A percentile compares a stretch with the other conserved stretches of the same genome.
Conservation (phyloP, 2,113 vertebrate species). For the Sitta europaea region DNA sequence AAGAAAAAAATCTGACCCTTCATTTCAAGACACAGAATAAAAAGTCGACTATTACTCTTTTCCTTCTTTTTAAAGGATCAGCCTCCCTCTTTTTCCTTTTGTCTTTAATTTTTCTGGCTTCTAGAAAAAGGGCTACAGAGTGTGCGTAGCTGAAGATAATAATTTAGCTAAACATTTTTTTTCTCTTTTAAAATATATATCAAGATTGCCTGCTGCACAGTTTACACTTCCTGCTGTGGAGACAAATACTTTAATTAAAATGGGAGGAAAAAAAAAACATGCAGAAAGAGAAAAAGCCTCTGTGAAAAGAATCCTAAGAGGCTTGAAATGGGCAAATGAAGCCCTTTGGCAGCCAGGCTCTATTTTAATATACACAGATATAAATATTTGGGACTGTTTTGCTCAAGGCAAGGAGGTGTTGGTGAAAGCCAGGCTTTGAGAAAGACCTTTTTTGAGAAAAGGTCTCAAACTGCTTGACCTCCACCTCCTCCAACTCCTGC, state of each 20-base stretch:
- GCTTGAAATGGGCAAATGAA: background rate
- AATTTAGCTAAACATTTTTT: conserved; percentile 61
- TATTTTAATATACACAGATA: background rate
- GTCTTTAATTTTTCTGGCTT: background rate
- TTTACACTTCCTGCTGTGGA: conserved; percentile 68
- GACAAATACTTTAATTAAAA: conserved; percentile 61
- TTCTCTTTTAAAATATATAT: conserved; percentile 48
- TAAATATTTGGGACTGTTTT: background rate
- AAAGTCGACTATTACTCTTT: background rate
- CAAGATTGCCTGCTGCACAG: conserved; percentile 59
- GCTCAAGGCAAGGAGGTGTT: background rate
- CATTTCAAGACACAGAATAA: background rate
- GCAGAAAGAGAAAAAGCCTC: background rate
- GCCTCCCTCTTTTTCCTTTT: background rate
- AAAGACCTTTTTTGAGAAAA: background rate
- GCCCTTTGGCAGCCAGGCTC: background rate
- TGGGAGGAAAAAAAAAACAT: background rate
- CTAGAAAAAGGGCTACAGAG: background rate
- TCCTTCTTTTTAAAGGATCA: background rate
- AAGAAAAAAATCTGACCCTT: background rate
- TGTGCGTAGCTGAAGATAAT: conserved; percentile 61
- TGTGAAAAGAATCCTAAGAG: background rate
- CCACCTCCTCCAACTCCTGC: background rate
- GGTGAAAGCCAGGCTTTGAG: background rate
- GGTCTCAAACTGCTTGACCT: background rate